These are phyloP conservation scores for Nymphicus hollandicus DNA, from an alignment of 2,113 vertebrate species.

Conservation along the genomic window DNA sequence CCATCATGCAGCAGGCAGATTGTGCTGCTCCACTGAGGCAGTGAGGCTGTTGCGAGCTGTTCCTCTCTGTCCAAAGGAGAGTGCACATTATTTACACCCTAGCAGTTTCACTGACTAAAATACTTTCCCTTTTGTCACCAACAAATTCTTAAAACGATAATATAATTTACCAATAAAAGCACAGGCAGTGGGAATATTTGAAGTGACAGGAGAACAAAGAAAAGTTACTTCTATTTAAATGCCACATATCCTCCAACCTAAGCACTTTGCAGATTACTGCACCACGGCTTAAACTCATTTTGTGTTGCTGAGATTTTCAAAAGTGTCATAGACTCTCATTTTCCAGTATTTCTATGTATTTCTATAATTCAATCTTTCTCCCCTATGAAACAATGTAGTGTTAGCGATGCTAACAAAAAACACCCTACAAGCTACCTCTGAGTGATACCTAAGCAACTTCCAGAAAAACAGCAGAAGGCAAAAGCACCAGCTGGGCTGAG, in stretches of 20 bases:
- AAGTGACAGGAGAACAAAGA: constrained; percentile 14
- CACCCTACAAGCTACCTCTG: neutral
- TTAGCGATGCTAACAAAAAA: neutral
- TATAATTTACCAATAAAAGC: constrained; percentile 40
- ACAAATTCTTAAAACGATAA: constrained; percentile 51
- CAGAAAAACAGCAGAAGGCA: neutral
- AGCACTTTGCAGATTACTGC: neutral
- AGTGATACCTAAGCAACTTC: neutral
- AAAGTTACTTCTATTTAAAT: constrained; percentile 23
- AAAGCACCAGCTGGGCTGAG: neutral
- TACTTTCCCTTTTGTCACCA: constrained; percentile 33
- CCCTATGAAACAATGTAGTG: neutral
- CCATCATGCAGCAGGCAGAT: constrained; percentile 64
- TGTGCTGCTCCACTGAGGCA: constrained; percentile 46
- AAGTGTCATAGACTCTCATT: neutral
- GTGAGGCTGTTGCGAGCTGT: constrained; percentile 32
- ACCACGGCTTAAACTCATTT: neutral
- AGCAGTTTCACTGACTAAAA: constrained; percentile 53
- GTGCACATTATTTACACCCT: constrained; percentile 50
- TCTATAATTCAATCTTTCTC: neutral
- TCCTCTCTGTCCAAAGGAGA: constrained; percentile 56
- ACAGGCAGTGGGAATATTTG: neutral
- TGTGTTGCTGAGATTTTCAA: neutral
- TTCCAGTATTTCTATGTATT: neutral
- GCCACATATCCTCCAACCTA: neutral